These are phyloP conservation scores for Saguinus oedipus DNA, from an alignment of 2,797 vertebrate species.

Conservation along the genomic window DNA sequence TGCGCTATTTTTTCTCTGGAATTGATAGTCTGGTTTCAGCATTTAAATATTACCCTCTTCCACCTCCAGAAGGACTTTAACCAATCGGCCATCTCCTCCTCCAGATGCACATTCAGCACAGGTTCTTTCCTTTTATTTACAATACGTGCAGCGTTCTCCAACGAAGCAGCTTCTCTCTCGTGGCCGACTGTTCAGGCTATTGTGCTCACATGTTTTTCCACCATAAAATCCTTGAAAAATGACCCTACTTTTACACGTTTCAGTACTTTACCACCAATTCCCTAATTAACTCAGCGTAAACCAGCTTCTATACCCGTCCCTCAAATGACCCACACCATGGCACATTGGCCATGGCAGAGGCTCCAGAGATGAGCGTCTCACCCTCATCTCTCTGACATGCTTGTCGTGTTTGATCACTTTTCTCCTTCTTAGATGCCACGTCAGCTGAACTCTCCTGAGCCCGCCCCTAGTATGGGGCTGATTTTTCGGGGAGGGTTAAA, in stretches of 20 bases:
- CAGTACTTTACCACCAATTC: not conserved
- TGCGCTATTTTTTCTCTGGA: not conserved
- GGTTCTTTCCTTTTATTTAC: not conserved
- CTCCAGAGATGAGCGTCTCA: not conserved
- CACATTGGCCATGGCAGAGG: not conserved
- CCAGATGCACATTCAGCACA: accelerated
- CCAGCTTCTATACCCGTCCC: no score
- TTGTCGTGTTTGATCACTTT: not conserved
- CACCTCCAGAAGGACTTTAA: accelerated
- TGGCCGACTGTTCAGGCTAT: not conserved
- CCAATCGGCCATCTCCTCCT: accelerated
- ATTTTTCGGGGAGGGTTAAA: no score
- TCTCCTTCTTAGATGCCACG: not conserved
- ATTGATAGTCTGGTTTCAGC: not conserved
- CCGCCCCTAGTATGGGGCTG: no score
- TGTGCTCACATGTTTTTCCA: not conserved
- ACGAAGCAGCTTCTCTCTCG: not conserved
- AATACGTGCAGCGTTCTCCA: not conserved
- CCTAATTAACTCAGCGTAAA: not conserved
- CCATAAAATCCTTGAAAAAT: not conserved
- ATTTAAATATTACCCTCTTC: accelerated
- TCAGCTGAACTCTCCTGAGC: no score
- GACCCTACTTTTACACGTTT: not conserved
- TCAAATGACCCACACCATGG: not conserved
- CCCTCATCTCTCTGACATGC: not conserved